Evolutionary conservation across 2,888 invertebrate species (phyloP).

Genomic region (Rotaria sp.): DNA sequence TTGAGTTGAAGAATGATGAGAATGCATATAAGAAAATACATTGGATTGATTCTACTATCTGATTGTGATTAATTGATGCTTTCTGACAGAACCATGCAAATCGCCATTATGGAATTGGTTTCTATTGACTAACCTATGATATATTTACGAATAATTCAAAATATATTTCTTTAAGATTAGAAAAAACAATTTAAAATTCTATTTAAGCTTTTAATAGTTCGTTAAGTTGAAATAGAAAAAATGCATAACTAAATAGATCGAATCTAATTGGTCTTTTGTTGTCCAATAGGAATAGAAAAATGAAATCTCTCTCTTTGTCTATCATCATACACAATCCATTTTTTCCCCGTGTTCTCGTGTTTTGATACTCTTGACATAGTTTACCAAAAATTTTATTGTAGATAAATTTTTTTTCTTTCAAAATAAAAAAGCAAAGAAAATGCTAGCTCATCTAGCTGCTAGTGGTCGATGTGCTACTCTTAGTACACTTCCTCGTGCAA

Average conservation of each 20-base stretch:
- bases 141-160: not conserved
- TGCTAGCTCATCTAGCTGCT: not conserved
- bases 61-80: too few relatives aligned
- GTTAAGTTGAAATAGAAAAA: not conserved
- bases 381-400: not conserved
- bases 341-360: not conserved
- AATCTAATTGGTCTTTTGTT: not conserved
- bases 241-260: not conserved
- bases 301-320: not conserved
- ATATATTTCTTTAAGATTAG: not conserved
- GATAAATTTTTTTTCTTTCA: not conserved
- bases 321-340: not conserved
- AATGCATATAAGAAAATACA: not conserved
- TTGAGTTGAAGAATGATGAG: not conserved
- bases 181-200: not conserved
- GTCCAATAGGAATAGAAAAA: not conserved
- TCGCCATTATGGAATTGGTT: slow-evolving; percentile 1
- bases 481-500: not conserved
- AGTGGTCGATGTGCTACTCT: not conserved
- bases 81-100: not conserved
- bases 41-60: not conserved
- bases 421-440: not conserved
- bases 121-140: not conserved
- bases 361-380: not conserved
- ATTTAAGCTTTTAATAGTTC: not conserved